Evolutionary conservation across 37 sponge, comb jelly and placozoan genomes (phyloP).

Genomic region (Beroe ovata): DNA sequence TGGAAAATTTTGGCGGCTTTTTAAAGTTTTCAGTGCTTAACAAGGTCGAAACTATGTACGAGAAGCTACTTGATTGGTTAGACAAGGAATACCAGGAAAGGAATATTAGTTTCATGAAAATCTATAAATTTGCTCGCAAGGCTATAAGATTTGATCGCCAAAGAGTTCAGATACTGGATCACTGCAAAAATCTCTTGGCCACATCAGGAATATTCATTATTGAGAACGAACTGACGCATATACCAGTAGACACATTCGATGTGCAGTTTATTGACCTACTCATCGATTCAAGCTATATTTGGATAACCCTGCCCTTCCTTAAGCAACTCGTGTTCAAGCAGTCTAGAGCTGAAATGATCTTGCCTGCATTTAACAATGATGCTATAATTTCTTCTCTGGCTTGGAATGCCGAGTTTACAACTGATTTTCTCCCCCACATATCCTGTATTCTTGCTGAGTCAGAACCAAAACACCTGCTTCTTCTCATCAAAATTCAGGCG

Average conservation of each 20-base stretch:
- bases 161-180: neutral
- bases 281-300: neutral
- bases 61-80: slow-evolving; percentile 7
- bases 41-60: neutral
- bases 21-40: slow-evolving; percentile 22
- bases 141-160: neutral
- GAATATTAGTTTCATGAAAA: neutral
- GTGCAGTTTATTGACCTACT: neutral
- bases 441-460: neutral
- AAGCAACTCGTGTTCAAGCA: neutral
- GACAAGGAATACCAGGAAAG: neutral
- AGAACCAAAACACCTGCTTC: neutral
- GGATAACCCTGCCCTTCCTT: slow-evolving; percentile 4
- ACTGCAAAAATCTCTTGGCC: neutral
- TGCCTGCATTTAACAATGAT: neutral
- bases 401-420: neutral
- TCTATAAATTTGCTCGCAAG: neutral
- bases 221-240: neutral
- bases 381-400: neutral
- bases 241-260: neutral
- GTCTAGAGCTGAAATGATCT: neutral
- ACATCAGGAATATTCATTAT: neutral
- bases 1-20: neutral
- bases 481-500: slow-evolving; percentile 11
- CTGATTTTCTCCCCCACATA: neutral